Conservation (phyloP, 2,888 invertebrate genomes). For the Drosophila anomalata region DNA sequence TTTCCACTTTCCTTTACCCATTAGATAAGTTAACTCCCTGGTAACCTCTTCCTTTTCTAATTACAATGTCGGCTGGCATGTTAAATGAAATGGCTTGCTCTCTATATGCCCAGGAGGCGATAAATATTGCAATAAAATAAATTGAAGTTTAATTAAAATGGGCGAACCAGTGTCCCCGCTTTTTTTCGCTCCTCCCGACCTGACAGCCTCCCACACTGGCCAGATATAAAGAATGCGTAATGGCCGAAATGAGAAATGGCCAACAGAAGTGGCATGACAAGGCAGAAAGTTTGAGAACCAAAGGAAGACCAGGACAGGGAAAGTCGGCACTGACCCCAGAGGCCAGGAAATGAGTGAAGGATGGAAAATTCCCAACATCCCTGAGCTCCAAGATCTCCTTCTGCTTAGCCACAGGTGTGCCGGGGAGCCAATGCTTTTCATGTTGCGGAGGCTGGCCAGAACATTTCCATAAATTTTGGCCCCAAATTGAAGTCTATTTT, state of each 20-base stretch:
- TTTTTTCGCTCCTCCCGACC: slow-evolving; percentile 7
- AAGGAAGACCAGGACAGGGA: not conserved
- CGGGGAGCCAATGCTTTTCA: slow-evolving; percentile 3
- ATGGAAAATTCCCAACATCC: not conserved
- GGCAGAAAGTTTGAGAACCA: slow-evolving; percentile 27
- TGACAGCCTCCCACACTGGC: slow-evolving; percentile 4
- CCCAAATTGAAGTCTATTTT: slow-evolving; percentile 69
- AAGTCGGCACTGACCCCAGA: slow-evolving; percentile 43
- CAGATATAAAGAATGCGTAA: slow-evolving; percentile 53
- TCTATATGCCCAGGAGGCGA: slow-evolving; percentile 51
- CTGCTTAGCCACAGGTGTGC: slow-evolving; percentile 53
- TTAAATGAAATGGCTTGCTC: slow-evolving; percentile 47
- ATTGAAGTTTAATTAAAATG: slow-evolving; percentile 75
- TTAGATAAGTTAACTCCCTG: not conserved
- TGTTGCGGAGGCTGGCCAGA: slow-evolving; percentile 40
- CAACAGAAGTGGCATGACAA: slow-evolving; percentile 48
- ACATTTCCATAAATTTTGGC: slow-evolving; percentile 61
- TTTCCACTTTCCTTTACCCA: not conserved
- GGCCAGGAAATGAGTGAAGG: slow-evolving; percentile 17
- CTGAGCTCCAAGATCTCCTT: not conserved
- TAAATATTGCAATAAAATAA: slow-evolving; percentile 70
- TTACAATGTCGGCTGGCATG: slow-evolving; percentile 11
- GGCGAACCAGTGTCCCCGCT: slow-evolving; percentile 5
- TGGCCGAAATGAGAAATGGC: slow-evolving; percentile 70
- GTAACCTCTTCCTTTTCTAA: slow-evolving; percentile 14